phyloP scores from a whole-genome alignment of 2,113 vertebrate species.

The Tiliqua scincoides region DNA sequence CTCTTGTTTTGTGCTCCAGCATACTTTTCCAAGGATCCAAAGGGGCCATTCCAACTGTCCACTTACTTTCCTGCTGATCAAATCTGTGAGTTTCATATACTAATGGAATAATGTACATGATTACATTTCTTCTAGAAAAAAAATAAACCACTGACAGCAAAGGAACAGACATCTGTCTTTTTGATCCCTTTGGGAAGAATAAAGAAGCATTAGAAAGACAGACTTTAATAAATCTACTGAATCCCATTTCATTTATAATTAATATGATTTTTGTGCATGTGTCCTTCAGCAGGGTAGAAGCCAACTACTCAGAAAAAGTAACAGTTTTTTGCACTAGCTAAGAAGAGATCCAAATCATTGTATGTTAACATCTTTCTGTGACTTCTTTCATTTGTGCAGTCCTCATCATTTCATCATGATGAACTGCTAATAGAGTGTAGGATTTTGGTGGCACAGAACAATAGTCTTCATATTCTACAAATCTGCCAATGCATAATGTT shows the following conservation, averaged over 20 bases:
- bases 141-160: constrained; percentile 18
- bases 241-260: constrained; percentile 44
- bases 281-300: constrained; percentile 26
- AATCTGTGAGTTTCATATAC: constrained; percentile 46
- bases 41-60: background rate
- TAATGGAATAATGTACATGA: constrained; percentile 43
- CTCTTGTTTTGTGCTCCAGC: background rate
- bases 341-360: constrained; percentile 37
- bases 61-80: background rate
- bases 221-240: constrained; percentile 31
- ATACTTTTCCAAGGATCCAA: background rate
- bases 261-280: constrained; percentile 3
- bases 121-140: constrained; percentile 32
- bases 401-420: background rate
- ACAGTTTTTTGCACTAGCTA: constrained; percentile 40
- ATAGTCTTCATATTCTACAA: constrained; percentile 1
- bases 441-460: background rate
- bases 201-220: constrained; percentile 40
- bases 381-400: background rate
- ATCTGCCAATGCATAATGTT: background rate
- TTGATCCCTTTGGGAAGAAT: constrained; percentile 32
- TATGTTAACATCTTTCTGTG: constrained; percentile 26
- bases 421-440: background rate
- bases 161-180: constrained; percentile 5
- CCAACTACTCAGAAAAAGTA: constrained; percentile 28